phyloP scores from a whole-genome alignment of 2,113 vertebrate species.

The Labeo rohita region DNA sequence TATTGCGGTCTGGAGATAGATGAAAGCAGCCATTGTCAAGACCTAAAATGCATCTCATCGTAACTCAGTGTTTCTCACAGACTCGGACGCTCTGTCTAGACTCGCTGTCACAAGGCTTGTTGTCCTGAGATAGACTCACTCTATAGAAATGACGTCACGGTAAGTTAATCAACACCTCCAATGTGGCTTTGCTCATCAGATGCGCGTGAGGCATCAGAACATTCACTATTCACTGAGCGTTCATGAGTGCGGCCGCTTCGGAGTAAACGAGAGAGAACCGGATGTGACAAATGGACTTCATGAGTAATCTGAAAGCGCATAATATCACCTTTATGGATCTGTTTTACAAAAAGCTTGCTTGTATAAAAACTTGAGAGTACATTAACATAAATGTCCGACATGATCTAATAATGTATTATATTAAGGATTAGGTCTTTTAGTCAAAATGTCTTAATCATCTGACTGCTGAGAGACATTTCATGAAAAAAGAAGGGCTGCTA shows the following conservation, averaged over 20 bases:
- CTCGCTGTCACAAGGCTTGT: not conserved
- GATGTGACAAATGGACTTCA: not conserved
- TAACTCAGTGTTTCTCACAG: slow-evolving; percentile 20
- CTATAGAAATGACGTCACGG: slow-evolving; percentile 33
- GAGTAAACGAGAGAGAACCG: not conserved
- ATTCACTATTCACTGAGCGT: not conserved
- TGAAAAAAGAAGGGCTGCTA: not conserved
- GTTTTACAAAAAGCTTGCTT: not conserved
- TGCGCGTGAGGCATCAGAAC: not conserved
- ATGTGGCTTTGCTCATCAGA: slow-evolving; percentile 26
- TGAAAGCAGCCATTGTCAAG: slow-evolving; percentile 52
- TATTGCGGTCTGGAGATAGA: slow-evolving; percentile 51
- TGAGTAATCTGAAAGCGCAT: not conserved
- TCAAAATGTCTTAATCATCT: not conserved
- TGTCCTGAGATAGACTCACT: not conserved
- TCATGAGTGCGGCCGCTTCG: not conserved
- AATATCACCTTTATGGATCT: not conserved
- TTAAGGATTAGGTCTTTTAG: no score
- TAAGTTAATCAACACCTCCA: slow-evolving; percentile 52
- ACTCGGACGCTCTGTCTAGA: slow-evolving; percentile 12
- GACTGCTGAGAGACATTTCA: not conserved
- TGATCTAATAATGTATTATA: no score
- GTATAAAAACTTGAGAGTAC: not conserved
- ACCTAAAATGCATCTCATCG: slow-evolving; percentile 38
- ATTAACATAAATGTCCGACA: not conserved